phyloP scores from a whole-genome alignment of 2,113 vertebrate species.

The Petrocephalus zakoni region DNA sequence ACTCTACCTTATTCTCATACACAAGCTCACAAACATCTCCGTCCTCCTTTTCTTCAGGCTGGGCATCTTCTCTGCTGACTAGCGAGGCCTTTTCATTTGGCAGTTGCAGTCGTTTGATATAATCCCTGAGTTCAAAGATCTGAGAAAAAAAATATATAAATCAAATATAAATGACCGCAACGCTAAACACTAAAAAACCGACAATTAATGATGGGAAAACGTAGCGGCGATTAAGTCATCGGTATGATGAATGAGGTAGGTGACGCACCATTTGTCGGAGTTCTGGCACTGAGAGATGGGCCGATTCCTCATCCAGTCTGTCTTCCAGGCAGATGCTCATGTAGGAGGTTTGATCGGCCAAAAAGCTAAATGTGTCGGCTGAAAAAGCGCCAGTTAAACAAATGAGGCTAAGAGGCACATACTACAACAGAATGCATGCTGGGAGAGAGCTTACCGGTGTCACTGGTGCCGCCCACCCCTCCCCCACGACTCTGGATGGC shows the following conservation, averaged over 20 bases:
- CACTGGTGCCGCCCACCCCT: slow-evolving; percentile 61
- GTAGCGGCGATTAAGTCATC: background rate
- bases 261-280: slow-evolving; percentile 73
- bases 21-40: background rate
- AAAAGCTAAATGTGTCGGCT: slow-evolving; percentile 80
- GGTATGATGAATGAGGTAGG: background rate
- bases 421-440: background rate
- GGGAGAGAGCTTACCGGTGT: slow-evolving; percentile 44
- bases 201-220: background rate
- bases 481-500: slow-evolving; percentile 65
- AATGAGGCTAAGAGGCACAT: background rate
- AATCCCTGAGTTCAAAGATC: slow-evolving; percentile 74
- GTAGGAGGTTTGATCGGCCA: slow-evolving; percentile 90
- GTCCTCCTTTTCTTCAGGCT: background rate
- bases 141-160: slow-evolving; percentile 39
- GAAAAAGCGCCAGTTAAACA: slow-evolving; percentile 28
- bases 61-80: background rate
- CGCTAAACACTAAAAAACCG: background rate
- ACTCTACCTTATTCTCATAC: slow-evolving; percentile 25
- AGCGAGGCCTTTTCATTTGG: slow-evolving; percentile 54
- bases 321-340: slow-evolving; percentile 89
- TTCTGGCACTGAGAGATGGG: slow-evolving; percentile 72
- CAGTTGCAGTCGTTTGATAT: slow-evolving; percentile 63
- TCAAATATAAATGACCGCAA: background rate
- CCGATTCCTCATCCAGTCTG: slow-evolving; percentile 60